Percentiles rank a stretch among this genome's conserved stretches.
These are phyloP conservation scores for Zaprionus taronus DNA, from an alignment of 1,140 invertebrate genomes.

Conservation along the genomic window DNA sequence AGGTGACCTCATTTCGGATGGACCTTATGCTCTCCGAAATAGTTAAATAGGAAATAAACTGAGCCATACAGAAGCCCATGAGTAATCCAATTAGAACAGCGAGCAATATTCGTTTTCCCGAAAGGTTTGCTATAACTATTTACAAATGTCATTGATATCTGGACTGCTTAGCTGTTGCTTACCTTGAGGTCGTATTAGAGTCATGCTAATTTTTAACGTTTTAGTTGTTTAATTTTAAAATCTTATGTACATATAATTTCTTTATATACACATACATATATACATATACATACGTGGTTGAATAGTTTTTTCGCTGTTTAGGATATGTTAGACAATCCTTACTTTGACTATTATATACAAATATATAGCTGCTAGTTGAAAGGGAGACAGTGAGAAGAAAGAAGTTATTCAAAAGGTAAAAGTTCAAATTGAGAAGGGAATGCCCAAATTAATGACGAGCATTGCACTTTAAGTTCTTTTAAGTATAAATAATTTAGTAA, in stretches of 20 bases:
- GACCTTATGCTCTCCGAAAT: neutral
- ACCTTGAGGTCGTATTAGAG: neutral
- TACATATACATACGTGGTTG: no score
- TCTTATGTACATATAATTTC: neutral
- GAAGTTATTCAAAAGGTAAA: no score
- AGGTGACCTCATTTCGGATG: neutral
- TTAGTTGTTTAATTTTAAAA: neutral
- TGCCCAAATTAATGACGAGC: no score
- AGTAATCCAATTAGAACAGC: neutral
- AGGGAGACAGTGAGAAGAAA: no score
- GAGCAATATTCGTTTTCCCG: neutral
- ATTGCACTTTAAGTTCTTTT: no score
- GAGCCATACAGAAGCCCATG: neutral
- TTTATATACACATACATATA: no score
- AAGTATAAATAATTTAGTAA: no score
- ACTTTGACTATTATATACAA: no score
- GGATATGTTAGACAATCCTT: no score
- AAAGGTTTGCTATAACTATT: neutral
- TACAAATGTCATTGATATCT: neutral
- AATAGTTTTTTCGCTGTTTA: no score
- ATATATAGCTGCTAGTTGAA: no score
- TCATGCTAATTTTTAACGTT: neutral
- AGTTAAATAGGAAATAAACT: neutral
- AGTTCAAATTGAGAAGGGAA: no score
- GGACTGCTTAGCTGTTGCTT: neutral